Evolutionary conservation across 2,888 invertebrate genomes (phyloP).

Genomic region (Gastracanthus pulcherrimus): DNA sequence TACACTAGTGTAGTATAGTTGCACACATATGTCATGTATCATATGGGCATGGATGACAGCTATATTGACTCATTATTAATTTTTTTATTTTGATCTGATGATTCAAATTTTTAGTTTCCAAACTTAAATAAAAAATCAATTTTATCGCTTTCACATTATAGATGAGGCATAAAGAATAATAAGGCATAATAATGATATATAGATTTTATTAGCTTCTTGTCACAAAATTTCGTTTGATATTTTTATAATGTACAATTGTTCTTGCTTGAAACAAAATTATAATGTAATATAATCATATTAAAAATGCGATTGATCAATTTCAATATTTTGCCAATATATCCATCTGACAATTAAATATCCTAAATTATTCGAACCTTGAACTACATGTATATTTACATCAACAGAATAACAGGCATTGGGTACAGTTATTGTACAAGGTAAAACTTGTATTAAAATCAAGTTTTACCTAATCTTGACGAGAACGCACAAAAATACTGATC

Average conservation of each 20-base stretch:
- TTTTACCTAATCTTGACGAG: conserved; percentile 16
- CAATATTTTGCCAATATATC: conserved; percentile 8
- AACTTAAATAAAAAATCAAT: background rate
- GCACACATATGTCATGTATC: background rate
- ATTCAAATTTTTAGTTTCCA: too few relatives aligned
- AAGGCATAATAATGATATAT: background rate
- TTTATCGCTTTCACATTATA: background rate
- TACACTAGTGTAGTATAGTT: background rate
- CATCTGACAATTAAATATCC: conserved; percentile 8
- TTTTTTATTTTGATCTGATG: too few relatives aligned
- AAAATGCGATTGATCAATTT: conserved; percentile 12
- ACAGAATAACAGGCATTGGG: conserved; percentile 36
- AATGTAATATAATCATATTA: background rate
- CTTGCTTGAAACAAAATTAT: conserved; percentile 1
- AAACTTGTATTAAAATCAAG: conserved; percentile 43
- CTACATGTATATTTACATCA: conserved; percentile 49
- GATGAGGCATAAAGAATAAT: background rate
- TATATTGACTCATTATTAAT: too few relatives aligned
- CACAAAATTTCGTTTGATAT: conserved; percentile 34
- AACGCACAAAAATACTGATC: conserved; percentile 46
- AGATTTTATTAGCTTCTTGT: conserved; percentile 31
- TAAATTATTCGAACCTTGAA: conserved; percentile 22
- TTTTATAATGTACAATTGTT: conserved; percentile 20
- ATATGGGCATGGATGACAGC: background rate
- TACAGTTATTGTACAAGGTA: conserved; percentile 43